These are phyloP conservation scores for Furnarius figulus DNA, from an alignment of 2,113 vertebrate species.

Conservation along the genomic window DNA sequence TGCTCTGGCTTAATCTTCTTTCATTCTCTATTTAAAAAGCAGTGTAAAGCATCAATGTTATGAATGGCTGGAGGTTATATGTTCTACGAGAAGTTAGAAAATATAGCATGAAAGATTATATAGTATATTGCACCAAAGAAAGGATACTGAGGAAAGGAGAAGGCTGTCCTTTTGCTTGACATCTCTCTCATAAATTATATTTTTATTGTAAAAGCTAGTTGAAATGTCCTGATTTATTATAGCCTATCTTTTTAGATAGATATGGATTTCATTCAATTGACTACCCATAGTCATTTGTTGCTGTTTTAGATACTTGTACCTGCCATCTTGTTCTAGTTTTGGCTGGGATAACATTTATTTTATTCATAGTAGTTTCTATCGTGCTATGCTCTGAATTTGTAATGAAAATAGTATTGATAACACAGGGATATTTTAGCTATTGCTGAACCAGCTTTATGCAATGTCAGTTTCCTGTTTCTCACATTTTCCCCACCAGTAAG, in stretches of 20 bases:
- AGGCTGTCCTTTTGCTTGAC: slow-evolving; percentile 27
- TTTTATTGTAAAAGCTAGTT: slow-evolving; percentile 59
- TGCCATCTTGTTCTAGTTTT: not conserved
- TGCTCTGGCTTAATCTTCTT: slow-evolving; percentile 14
- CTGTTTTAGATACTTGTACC: not conserved
- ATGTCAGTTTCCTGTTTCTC: not conserved
- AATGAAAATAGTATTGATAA: not conserved
- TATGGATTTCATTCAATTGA: not conserved
- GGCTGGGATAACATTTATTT: not conserved
- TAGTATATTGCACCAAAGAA: slow-evolving; percentile 50
- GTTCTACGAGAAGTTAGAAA: slow-evolving; percentile 48
- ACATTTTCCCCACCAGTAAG: rapidly evolving
- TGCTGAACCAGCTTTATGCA: not conserved
- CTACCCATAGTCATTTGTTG: not conserved
- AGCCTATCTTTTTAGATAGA: not conserved
- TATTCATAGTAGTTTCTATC: not conserved
- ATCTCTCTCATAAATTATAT: slow-evolving; percentile 23
- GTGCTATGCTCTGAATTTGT: not conserved
- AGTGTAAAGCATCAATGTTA: slow-evolving; percentile 38
- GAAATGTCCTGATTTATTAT: slow-evolving; percentile 28
- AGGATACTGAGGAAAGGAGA: slow-evolving; percentile 26
- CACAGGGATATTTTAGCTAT: not conserved
- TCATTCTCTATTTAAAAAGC: not conserved
- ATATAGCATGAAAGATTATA: slow-evolving; percentile 53
- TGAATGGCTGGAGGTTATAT: slow-evolving; percentile 49